A percentile compares a stretch with the other conserved stretches of the same genome.
These are phyloP conservation scores for Alcedo quadribrachys DNA, from an alignment of 2,797 vertebrate species.

Conservation along the genomic window DNA sequence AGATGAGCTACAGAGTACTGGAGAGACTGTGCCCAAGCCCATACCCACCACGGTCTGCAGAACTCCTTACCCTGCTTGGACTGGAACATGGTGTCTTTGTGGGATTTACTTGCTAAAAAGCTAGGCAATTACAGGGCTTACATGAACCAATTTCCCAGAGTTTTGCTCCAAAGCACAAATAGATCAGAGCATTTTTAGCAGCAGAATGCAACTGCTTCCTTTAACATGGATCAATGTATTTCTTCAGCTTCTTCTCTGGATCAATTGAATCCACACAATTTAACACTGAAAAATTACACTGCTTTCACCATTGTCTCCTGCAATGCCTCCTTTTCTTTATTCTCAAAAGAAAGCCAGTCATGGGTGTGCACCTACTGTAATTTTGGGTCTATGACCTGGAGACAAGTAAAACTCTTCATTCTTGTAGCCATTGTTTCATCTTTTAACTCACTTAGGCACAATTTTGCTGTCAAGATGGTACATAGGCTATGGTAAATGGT, in stretches of 20 bases:
- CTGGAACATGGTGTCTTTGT: not conserved
- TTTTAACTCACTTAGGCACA: not conserved
- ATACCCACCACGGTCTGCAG: not conserved
- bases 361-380: not conserved
- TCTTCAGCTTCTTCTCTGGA: not conserved
- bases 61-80: not conserved
- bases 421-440: not conserved
- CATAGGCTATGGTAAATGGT: not conserved
- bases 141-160: not conserved
- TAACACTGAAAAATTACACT: not conserved
- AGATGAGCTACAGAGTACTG: not conserved
- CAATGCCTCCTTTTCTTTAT: not conserved
- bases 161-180: not conserved
- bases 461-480: not conserved
- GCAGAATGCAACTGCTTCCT: not conserved
- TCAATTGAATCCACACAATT: not conserved
- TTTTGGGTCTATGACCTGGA: not conserved
- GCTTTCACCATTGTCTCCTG: not conserved
- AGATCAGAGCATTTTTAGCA: not conserved
- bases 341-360: not conserved
- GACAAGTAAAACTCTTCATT: not conserved
- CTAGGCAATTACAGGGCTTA: not conserved
- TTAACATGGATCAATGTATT: not conserved
- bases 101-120: not conserved
- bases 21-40: not conserved